Evolutionary conservation across 1,140 invertebrate species (phyloP), one percentile per base, ranked within the genome.

Genomic region (Delia radicum): DNA sequence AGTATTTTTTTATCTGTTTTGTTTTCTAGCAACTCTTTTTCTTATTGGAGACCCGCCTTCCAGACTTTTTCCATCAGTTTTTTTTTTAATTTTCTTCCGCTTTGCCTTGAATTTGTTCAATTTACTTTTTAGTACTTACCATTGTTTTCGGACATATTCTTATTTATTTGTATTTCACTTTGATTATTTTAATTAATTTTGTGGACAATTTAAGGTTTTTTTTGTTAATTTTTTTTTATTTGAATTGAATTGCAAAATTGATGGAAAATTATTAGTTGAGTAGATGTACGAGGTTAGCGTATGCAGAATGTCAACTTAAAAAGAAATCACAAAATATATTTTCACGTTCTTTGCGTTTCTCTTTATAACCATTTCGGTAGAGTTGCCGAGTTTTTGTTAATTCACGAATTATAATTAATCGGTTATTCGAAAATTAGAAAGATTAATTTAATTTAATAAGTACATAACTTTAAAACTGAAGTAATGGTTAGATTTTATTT

Each of bases 91-190:
- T 33, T 29, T 8, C 21, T 67, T 27, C 13, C 7, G 13, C 3
- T 13, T 37, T 42, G 10, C n/a, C 10, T 29, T 18, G 3, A 42
- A n/a, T n/a, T 10, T 73, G 4, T 29, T 26, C 21, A 55, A 24
- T 6, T 21, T 21, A 55, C 24, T 55, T 21, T n/a, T n/a, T 4
- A 10, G 48, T 55, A 75, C 81, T 79, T 77, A 85, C 83, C 83
- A 81, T 85, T 85, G 63, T 82, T 83, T 79, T 85, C 83, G 15
- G 83, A 83, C 83, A 85, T 85, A 65, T 76, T 78, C 5, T 71
- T 33, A 24, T 55, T 48, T 77, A 74, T 71, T 76, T 74, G n/a
- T n/a, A n/a, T n/a, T n/a, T n/a, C 65, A n/a, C n/a, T n/a, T n/a
- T n/a, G n/a, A n/a, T n/a, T n/a, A n/a, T 42, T 42, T 42, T 21